Evolutionary conservation across 2,797 vertebrate genomes (phyloP).

Genomic region (Platalea minor): DNA sequence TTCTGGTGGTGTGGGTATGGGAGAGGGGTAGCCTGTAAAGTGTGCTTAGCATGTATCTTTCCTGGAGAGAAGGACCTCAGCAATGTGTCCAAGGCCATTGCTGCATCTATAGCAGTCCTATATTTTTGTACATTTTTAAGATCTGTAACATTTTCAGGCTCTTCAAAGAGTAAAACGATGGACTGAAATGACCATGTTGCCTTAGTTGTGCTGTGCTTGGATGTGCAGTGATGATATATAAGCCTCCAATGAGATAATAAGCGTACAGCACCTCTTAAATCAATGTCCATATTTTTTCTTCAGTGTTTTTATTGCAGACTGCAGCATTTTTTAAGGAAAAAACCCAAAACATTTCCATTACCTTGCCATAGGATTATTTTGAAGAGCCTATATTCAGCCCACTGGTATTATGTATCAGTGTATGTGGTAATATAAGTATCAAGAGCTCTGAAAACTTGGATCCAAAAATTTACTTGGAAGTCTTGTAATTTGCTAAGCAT

Average conservation of each 20-base stretch:
- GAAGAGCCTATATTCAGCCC: neutral
- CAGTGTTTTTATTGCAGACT: neutral
- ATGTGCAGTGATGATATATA: neutral
- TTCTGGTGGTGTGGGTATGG: neutral
- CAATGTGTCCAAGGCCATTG: neutral
- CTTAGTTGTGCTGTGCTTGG: neutral
- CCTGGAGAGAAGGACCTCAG: neutral
- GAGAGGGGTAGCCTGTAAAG: neutral
- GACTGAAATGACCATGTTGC: neutral
- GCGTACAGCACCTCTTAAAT: neutral
- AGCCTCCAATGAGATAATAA: neutral
- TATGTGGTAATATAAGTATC: neutral
- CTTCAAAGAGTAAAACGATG: neutral
- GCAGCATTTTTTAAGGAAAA: neutral
- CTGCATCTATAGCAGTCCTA: neutral
- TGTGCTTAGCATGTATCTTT: rapidly evolving
- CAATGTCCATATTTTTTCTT: neutral
- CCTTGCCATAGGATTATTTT: neutral
- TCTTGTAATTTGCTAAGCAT: neutral
- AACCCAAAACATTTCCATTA: neutral
- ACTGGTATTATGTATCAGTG: neutral
- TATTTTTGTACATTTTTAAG: neutral
- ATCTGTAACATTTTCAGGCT: neutral
- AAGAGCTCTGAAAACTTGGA: neutral
- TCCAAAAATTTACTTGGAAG: neutral